Evolutionary conservation across 2,888 invertebrate species (phyloP), one percentile per base, ranked within the genome.

Genomic region (Alentia gelatinosa): DNA sequence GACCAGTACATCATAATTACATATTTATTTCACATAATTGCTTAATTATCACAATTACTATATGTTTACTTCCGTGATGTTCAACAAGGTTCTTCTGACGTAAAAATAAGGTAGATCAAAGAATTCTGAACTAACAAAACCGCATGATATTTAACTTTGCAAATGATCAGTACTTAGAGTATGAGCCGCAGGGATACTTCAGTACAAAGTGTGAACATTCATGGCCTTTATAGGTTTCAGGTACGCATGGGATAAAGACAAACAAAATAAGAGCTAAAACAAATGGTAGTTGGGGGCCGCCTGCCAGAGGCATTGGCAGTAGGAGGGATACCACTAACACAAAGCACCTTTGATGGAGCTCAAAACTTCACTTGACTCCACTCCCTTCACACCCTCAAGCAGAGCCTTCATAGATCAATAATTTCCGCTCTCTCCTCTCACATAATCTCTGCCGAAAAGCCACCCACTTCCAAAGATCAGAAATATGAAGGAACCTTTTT

Each of bases 221-320:
- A 68, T 68, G 68, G 23, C 3, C 12, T 26, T 12, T 30, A 68
- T 19, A 30, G 68, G 68, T 3, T 47, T 47, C 47, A 47, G 47
- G 47, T 47, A 19, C 9, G 7, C 7, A 47, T 47, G 47, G 19
- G 9, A 9, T 68, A 26, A 68, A 68, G 23, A 30, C 68, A 19
- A 9, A 68, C 68, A 68, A 30, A 68, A 68, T 68, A 68, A 68
- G 33, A 68, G 68, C 68, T 68, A 68, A 68, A 68, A 68, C 68
- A 68, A 68, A 68, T 68, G 68, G 30, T 30, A 26, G 30, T 68
- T 30, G 26, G 26, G 23, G 68, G 12, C 68, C 30, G 26, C 30
- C 4, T 30, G 68, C 68, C 68, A 3, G 68, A 30, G 68, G 68
- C 12, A 0, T 9, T 68, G 12, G 47, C 19, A 26, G 33, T 68